phyloP scores from a whole-genome alignment of 2,888 invertebrate species.

The Lydus trimaculatus region DNA sequence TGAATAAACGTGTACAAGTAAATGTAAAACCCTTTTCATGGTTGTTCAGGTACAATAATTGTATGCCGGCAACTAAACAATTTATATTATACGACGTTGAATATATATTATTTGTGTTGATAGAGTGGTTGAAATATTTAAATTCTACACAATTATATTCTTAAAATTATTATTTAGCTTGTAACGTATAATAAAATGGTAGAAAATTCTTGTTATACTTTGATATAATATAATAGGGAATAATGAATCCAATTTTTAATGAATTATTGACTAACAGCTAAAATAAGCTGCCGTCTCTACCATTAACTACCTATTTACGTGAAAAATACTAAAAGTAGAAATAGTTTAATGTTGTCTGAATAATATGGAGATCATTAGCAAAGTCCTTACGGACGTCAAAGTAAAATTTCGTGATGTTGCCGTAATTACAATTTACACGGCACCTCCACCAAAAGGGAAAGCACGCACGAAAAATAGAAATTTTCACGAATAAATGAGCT shows the following conservation, averaged over 20 bases:
- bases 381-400: too few species aligned
- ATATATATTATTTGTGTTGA: background rate
- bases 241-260: too few species aligned
- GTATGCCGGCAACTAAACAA: background rate
- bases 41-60: conserved; percentile 3
- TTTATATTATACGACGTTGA: background rate
- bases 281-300: too few species aligned
- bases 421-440: background rate
- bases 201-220: too few species aligned
- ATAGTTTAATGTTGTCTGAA: too few species aligned
- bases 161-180: background rate
- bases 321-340: too few species aligned
- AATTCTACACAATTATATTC: background rate
- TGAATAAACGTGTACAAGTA: conserved; percentile 9
- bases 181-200: background rate
- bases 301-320: too few species aligned
- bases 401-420: background rate
- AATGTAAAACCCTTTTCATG: background rate
- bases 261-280: too few species aligned
- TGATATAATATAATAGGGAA: too few species aligned
- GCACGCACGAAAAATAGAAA: background rate
- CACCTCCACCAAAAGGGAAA: background rate
- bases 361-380: too few species aligned
- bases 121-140: background rate
- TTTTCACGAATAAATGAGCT: too few species aligned